Base-by-base conservation (phyloP, 2,797 vertebrate species). In the Harpia harpyja region DNA sequence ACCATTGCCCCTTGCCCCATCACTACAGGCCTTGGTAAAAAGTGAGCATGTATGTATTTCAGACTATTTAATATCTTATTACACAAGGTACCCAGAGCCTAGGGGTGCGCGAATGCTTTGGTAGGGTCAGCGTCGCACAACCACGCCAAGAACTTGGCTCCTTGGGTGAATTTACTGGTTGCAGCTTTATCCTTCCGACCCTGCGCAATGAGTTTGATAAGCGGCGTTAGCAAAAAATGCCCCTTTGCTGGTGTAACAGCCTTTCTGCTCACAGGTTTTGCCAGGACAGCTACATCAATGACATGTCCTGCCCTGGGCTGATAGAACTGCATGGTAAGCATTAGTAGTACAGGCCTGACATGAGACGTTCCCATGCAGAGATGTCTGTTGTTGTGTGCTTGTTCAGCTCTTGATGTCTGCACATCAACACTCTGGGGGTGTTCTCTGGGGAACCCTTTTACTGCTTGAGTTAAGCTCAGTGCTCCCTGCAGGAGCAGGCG, bases 291-390 rank as follows among this genome's bases (percentile, higher is more conserved):
- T 73, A 1, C 27, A 7, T 61, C 46, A 22, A 67, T 91, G 67
- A 9, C 16, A 2, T 10, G 35, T 74, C 76, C 20, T 90, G 49
- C 37, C n/a, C 39, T 75, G 67, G 77, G 60, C 79, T 57, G 51
- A 14, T 53, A 2, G 2, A n/a, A 1, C 32, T 1, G 0, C 20
- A 1, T 70, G 53, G 56, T 9, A 33, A 57, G 27, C 0, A 0
- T 48, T 72, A 14, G 21, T 46, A 48, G 24, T 65, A 32, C 63
- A 53, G 39, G 33, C 14, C 51, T 82, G 70, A 18, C 30, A 4
- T 7, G 48, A 65, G 59, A 12, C 6, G 10, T 83, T 86, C 57
- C 56, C 41, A 1, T 37, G 49, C 76, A 68, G 76, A 68, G 48
- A 3, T 75, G 12, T 43, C 44, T 82, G 57, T 67, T 87, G n/a